Base-by-base conservation (phyloP, 2,113 vertebrate genomes). In the Centrocercus urophasianus region DNA sequence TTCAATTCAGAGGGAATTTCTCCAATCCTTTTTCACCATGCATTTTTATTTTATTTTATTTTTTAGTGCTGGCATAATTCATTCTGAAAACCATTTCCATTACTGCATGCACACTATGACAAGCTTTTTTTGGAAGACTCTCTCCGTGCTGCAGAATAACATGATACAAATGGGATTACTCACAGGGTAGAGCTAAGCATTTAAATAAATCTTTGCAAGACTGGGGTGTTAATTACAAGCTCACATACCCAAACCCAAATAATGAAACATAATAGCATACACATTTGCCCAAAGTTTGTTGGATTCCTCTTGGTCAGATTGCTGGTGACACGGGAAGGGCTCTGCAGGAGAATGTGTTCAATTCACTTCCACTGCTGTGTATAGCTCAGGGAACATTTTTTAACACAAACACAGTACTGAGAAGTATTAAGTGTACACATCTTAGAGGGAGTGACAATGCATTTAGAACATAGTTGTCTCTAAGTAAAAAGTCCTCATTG, bases 111-210 rank as follows among this genome's bases (percentile, higher is more conserved):
- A 67, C 48, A 42, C 32, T 0, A 1, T 77, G 50, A 38, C 65
- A 81, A 65, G 43, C 47, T 81, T 86, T 85, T 76, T 76, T 90
- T 67, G 65, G 52, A 86, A 88, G 76, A 42, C 60, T 93, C 72
- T 17, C 69, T 88, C 42, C 0, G 0, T 32, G 50, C 2, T 4
- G 61, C 61, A 92, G 80, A 92, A 63, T 59, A 86, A 61, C 5
- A 1, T 86, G 69, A 65, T 36, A 45, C 80, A 88, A 92, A 96
- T 88, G 80, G 74, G 83, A 96, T 95, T 96, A 88, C 40, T 88
- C 88, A 82, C 0, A 2, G 61, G 52, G 47, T 1, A 81, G 63
- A 83, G 52, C 80, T 86, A 93, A 94, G 63, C 13, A 1, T 71
- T 86, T 89, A 75, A n/a, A 84, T 27, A 78, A 72, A 72, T 81